phyloP scores from a whole-genome alignment of 2,888 invertebrate genomes.

The Diplolepis rosae region DNA sequence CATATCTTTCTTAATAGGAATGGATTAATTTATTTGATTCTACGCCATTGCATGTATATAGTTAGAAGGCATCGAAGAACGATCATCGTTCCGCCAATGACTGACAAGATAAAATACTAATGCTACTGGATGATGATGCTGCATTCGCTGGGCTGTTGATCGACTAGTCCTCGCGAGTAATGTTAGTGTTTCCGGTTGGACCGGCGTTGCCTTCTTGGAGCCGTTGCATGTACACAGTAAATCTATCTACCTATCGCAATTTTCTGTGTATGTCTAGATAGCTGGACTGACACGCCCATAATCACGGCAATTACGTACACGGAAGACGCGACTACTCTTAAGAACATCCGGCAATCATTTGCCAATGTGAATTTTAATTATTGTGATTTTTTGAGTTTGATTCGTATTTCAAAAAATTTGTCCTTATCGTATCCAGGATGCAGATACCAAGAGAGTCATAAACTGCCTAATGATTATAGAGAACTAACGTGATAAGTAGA shows the following conservation, averaged over 20 bases:
- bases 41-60: not conserved
- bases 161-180: conserved; percentile 3
- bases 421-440: not conserved
- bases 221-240: conserved; percentile 23
- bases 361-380: conserved; percentile 19
- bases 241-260: conserved; percentile 34
- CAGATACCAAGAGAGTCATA: not conserved
- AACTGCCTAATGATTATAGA: not conserved
- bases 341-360: conserved; percentile 34
- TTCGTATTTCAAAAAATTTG: not conserved
- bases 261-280: conserved; percentile 48
- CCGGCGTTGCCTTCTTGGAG: conserved; percentile 15
- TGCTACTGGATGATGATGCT: conserved; percentile 30
- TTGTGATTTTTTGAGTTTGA: not conserved
- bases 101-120: conserved; percentile 25
- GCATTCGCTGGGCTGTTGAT: conserved; percentile 1
- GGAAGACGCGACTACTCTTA: conserved; percentile 35
- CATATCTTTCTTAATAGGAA: not conserved
- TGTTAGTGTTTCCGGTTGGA: conserved; percentile 31
- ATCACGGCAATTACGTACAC: conserved; percentile 57
- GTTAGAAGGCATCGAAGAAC: not conserved
- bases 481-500: no score
- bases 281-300: conserved; percentile 59
- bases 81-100: conserved; percentile 17
- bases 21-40: conserved; percentile 4